Percentiles rank a stretch among this genome's conserved stretches.
Evolutionary conservation across 2,888 invertebrate species (phyloP).

Genomic region (Odontothrips loti): DNA sequence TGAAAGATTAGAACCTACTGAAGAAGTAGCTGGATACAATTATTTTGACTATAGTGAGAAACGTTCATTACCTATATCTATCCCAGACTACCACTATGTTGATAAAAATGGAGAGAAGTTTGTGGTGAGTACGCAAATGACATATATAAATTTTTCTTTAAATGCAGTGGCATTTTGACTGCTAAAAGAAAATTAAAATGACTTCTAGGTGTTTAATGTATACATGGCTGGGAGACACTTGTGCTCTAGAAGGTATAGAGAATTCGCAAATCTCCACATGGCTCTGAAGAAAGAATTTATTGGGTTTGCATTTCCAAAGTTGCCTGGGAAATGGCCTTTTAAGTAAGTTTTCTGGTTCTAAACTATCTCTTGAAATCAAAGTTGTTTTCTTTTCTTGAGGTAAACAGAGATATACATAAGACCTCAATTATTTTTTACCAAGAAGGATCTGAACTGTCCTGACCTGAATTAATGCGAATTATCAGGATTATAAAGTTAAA

Average conservation of each 20-base stretch:
- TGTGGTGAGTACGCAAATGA: slow-evolving; percentile 56
- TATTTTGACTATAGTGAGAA: slow-evolving; percentile 93
- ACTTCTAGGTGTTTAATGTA: slow-evolving; percentile 73
- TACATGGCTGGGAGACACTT: slow-evolving; percentile 98
- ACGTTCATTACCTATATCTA: slow-evolving; percentile 52
- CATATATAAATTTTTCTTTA: not conserved
- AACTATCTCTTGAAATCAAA: not conserved
- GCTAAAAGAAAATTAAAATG: not conserved
- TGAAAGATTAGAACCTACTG: slow-evolving; percentile 55
- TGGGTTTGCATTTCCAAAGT: slow-evolving; percentile 93
- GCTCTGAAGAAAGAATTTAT: slow-evolving; percentile 89
- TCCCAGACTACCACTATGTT: slow-evolving; percentile 92
- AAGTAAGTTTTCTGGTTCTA: slow-evolving; percentile 53
- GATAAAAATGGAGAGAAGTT: slow-evolving; percentile 84
- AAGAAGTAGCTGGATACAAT: slow-evolving; percentile 73
- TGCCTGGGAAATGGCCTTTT: slow-evolving; percentile 99
- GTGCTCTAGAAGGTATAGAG: slow-evolving; percentile 92
- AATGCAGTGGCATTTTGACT: not conserved
- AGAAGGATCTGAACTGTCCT: not conserved
- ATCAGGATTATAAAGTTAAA: not conserved
- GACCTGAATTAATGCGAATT: no score
- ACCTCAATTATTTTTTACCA: not conserved
- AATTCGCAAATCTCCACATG: slow-evolving; percentile 86
- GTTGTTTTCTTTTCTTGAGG: not conserved
- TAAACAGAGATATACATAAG: no score